phyloP scores from a whole-genome alignment of 2,797 vertebrate genomes.

The Esox lucius region DNA sequence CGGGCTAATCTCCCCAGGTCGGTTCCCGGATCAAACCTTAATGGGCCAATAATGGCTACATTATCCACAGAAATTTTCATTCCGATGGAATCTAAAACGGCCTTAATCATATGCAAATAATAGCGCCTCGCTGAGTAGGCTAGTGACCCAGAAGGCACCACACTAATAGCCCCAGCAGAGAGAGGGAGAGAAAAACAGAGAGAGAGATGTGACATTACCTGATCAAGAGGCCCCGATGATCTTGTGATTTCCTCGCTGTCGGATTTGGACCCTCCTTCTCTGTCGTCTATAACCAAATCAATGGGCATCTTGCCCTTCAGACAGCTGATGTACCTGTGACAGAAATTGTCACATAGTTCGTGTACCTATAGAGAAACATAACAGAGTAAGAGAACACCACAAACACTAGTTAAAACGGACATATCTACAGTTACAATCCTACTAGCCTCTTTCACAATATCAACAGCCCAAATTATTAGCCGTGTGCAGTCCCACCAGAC shows the following conservation, averaged over 20 bases:
- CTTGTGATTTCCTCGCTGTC: conserved; percentile 99
- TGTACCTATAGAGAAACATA: conserved; percentile 84
- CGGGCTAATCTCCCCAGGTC: conserved; percentile 93
- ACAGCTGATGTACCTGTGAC: conserved; percentile 99
- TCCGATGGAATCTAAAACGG: conserved; percentile 93
- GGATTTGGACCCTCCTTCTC: conserved; percentile 98
- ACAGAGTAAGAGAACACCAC: conserved; percentile 50
- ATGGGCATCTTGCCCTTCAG: conserved; percentile 99
- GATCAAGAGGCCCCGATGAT: conserved; percentile 95
- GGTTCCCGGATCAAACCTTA: conserved; percentile 91
- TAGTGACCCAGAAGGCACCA: conserved; percentile 83
- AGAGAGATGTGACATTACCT: conserved; percentile 77
- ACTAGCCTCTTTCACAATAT: conserved; percentile 53
- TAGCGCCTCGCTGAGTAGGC: conserved; percentile 77
- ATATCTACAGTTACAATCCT: conserved; percentile 41
- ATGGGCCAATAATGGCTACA: conserved; percentile 98
- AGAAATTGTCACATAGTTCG: conserved; percentile 99
- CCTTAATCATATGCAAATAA: conserved; percentile 99
- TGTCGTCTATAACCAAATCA: conserved; percentile 99
- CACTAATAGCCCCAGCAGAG: conserved; percentile 77
- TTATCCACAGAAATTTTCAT: conserved; percentile 93
- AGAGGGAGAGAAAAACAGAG: not conserved
- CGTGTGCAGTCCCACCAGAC: conserved; percentile 71
- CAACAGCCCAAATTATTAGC: conserved; percentile 65
- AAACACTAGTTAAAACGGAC: conserved; percentile 75